Evolutionary conservation across 2,113 vertebrate species (phyloP).

Genomic region (Engystomops pustulosus): DNA sequence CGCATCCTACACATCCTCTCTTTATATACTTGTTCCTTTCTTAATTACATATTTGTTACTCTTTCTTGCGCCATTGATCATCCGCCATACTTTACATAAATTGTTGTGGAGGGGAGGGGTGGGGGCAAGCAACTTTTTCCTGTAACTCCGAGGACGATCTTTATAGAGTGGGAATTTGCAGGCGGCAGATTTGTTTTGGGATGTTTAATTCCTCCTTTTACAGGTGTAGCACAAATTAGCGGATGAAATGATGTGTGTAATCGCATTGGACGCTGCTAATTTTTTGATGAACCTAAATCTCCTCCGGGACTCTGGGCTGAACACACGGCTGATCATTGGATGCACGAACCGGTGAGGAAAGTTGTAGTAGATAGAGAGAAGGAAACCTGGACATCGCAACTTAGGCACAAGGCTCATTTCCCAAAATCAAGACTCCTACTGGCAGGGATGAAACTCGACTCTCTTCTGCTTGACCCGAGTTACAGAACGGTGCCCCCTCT

Average conservation of each 20-base stretch:
- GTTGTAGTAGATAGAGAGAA: background rate
- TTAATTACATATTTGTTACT: background rate
- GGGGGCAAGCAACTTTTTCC: background rate
- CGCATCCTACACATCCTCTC: too few relatives aligned
- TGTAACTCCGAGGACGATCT: background rate
- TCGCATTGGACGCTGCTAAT: background rate
- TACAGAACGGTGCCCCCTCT: too few relatives aligned
- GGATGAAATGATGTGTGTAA: constrained; percentile 27
- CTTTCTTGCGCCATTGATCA: background rate
- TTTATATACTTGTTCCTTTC: background rate
- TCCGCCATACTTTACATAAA: background rate
- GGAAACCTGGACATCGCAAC: background rate
- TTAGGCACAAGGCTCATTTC: too few relatives aligned
- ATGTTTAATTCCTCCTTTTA: background rate
- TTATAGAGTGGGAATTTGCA: background rate
- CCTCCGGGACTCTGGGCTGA: background rate
- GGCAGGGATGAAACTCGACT: too few relatives aligned
- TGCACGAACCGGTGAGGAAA: background rate
- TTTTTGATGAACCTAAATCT: constrained; percentile 32
- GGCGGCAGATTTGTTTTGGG: constrained; percentile 12
- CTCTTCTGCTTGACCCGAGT: too few relatives aligned
- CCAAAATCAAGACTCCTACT: background rate
- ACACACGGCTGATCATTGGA: constrained; percentile 1
- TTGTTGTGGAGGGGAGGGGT: too few relatives aligned
- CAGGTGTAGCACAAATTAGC: constrained; percentile 20